These are phyloP conservation scores for Pelagia noctiluca DNA, from an alignment of 30 jellyfish, hydroid and myxozoan genomes.

Conservation along the genomic window DNA sequence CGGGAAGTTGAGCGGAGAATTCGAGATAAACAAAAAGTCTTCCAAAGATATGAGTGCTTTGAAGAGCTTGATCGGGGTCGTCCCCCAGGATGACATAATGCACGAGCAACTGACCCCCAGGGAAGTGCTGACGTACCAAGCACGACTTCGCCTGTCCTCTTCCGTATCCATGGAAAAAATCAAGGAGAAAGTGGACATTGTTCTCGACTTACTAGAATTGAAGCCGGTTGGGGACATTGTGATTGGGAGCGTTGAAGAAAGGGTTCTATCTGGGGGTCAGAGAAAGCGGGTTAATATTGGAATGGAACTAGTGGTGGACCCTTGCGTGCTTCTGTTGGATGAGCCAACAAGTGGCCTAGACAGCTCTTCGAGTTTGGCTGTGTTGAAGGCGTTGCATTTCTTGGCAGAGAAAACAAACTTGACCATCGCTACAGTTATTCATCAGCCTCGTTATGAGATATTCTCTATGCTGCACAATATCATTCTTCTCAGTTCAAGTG, in stretches of 20 bases:
- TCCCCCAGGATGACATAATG: slow-evolving; percentile 52
- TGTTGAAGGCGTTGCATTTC: slow-evolving; percentile 9
- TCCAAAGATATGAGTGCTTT: neutral
- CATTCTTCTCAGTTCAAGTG: slow-evolving; percentile 9
- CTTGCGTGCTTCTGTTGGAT: slow-evolving; percentile 13
- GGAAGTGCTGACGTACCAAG: slow-evolving; percentile 45
- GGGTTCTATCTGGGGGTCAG: slow-evolving; percentile 44
- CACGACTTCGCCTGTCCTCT: slow-evolving; percentile 13
- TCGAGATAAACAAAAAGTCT: neutral
- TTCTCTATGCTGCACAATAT: slow-evolving; percentile 28
- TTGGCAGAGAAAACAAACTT: slow-evolving; percentile 10
- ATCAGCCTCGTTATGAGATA: slow-evolving; percentile 49
- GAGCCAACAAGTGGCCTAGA: slow-evolving; percentile 63
- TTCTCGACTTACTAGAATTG: slow-evolving; percentile 4
- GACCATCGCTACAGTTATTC: slow-evolving; percentile 15
- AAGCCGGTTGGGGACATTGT: neutral
- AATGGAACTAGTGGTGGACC: slow-evolving; percentile 39
- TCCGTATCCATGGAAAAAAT: neutral
- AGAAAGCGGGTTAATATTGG: slow-evolving; percentile 53
- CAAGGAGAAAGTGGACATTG: neutral
- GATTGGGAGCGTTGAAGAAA: slow-evolving; percentile 11
- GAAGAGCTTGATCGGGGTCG: neutral
- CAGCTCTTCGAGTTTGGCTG: slow-evolving; percentile 24
- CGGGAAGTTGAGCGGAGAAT: neutral
- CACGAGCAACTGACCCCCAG: slow-evolving; percentile 23